phyloP scores from a whole-genome alignment of 2,888 invertebrate species.

The Pomacea canaliculata region DNA sequence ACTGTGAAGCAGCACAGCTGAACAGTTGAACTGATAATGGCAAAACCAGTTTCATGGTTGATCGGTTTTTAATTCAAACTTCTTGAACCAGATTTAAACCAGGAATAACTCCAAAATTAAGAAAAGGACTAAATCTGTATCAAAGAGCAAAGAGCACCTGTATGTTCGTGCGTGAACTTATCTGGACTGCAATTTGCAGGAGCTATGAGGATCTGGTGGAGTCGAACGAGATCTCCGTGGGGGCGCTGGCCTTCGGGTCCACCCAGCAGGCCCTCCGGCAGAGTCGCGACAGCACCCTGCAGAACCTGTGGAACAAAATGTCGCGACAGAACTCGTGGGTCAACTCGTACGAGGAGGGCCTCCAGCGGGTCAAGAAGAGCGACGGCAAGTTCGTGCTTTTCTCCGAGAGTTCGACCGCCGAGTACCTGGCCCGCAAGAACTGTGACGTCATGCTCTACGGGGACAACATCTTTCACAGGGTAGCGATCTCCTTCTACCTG shows the following conservation, averaged over 20 bases:
- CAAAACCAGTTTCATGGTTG: too few relatives aligned
- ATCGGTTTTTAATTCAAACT: too few relatives aligned
- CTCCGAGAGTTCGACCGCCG: slow-evolving; percentile 35
- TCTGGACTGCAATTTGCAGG: background rate
- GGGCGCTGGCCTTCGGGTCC: slow-evolving; percentile 24
- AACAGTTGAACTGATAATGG: too few relatives aligned
- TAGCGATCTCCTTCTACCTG: background rate
- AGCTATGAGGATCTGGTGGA: slow-evolving; percentile 32
- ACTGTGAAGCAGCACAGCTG: too few relatives aligned
- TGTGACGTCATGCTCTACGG: slow-evolving; percentile 42
- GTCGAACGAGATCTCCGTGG: slow-evolving; percentile 19
- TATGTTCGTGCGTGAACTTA: background rate
- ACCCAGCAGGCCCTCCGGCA: slow-evolving; percentile 24
- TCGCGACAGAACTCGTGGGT: slow-evolving; percentile 24
- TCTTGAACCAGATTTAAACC: background rate
- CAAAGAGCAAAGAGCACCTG: background rate
- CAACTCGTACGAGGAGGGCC: slow-evolving; percentile 22
- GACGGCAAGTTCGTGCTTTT: slow-evolving; percentile 35
- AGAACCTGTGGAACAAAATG: slow-evolving; percentile 28
- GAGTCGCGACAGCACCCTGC: slow-evolving; percentile 28
- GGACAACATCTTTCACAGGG: slow-evolving; percentile 33
- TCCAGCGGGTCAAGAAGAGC: slow-evolving; percentile 34
- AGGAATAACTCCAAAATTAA: background rate
- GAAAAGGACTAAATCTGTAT: background rate
- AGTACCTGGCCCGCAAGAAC: slow-evolving; percentile 35